Base-by-base conservation (phyloP, 2,797 vertebrate genomes). In the Sebastes nivosus region DNA sequence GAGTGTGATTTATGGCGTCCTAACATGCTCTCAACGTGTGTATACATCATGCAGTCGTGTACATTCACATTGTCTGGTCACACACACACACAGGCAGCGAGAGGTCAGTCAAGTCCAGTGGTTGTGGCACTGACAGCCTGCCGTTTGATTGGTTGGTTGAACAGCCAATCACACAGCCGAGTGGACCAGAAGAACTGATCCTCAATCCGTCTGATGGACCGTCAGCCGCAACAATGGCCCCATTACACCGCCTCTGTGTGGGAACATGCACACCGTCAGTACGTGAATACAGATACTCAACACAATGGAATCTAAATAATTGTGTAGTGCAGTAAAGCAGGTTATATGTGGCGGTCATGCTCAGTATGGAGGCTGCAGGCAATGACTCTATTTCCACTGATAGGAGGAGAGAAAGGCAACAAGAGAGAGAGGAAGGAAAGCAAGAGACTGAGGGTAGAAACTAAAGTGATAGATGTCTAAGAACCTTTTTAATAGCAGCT, bases 161-260 rank as follows among this genome's bases (percentile, higher is more conserved):
- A 36, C 25, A 58, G 74, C 80, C 86, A 82, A 88, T 85, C 86
- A 78, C 59, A 67, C 73, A 38, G 67, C 54, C 5, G 54, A 72
- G 63, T 68, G 77, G 70, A 68, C 69, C 10, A 64, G 70, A 77
- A 82, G 22, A 75, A 54, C 71, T 65, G 75, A 79, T 82, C 73
- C 60, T 72, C 65, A 60, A 24, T 82, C 72, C 59, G 66, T 82
- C n/a, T 70, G 81, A 84, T 18, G 69, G 34, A 65, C 42, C 18
- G 2, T 76, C 79, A 34, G 63, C 50, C 54, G 8, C 67, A 57
- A 18, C 54, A 34, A 4, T 20, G 54, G 59, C 75, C 59, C 67
- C 60, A 7, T 64, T 52, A 72, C 46, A 57, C 38, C 14, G 2
- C 14, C 38, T 16, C 0, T 16, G 16, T 50, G 46, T 50, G 46